phyloP scores from a whole-genome alignment of 30 jellyfish, hydroid and myxozoan genomes.

The Pelagia noctiluca region DNA sequence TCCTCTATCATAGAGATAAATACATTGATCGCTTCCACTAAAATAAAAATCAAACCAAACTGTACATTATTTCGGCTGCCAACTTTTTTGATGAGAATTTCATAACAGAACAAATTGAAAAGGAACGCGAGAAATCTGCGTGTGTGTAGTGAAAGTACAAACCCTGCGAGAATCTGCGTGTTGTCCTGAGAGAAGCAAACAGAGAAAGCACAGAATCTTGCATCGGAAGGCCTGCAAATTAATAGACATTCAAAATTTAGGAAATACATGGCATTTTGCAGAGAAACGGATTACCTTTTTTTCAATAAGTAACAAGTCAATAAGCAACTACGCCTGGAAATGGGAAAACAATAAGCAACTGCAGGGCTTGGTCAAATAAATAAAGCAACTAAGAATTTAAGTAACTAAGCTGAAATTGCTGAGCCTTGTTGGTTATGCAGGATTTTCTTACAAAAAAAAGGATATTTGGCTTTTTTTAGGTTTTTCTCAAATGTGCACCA shows the following conservation, averaged over 20 bases:
- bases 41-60: neutral
- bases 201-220: conserved; percentile 94
- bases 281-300: no score
- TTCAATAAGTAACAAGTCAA: no score
- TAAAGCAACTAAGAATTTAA: no score
- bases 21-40: conserved; percentile 93
- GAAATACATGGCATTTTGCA: no score
- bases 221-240: conserved; percentile 75
- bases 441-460: no score
- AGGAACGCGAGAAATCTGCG: neutral
- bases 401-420: no score
- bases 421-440: no score
- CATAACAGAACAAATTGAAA: neutral
- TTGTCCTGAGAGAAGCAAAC: conserved; percentile 88
- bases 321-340: no score
- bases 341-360: neutral
- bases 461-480: no score
- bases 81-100: no score
- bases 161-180: conserved; percentile 97
- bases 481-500: no score
- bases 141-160: conserved; percentile 3
- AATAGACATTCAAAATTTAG: neutral
- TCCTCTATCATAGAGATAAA: conserved; percentile 86
- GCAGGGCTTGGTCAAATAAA: no score
- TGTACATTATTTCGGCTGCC: neutral